These are phyloP conservation scores for Trichonephila clavata DNA, from an alignment of 1,140 invertebrate species.

Conservation along the genomic window DNA sequence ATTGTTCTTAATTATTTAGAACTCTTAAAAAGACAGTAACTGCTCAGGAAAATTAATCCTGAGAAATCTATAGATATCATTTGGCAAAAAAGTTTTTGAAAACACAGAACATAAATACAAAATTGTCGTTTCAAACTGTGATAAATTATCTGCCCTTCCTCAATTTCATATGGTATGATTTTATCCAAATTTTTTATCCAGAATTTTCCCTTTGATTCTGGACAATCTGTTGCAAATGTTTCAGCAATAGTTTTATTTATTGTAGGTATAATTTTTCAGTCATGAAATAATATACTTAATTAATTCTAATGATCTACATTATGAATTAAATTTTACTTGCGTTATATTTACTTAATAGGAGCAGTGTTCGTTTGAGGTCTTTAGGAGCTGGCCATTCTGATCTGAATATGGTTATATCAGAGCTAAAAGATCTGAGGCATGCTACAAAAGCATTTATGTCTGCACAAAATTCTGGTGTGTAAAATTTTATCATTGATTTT, in stretches of 20 bases:
- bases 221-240: not conserved
- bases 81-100: no score
- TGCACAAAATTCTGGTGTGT: slow-evolving; percentile 81
- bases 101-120: no score
- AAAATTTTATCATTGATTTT: not conserved
- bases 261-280: not conserved
- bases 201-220: not conserved
- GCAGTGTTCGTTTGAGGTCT: slow-evolving; percentile 83
- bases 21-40: no score
- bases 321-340: not conserved
- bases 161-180: not conserved
- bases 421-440: slow-evolving; percentile 82
- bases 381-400: slow-evolving; percentile 82
- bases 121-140: no score
- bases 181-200: not conserved
- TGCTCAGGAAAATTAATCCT: no score
- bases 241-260: not conserved
- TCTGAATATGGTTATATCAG: slow-evolving; percentile 83
- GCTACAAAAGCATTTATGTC: slow-evolving; percentile 82
- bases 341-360: slow-evolving; percentile 80
- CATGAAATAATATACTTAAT: not conserved
- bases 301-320: slow-evolving; percentile 1
- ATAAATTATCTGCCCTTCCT: no score
- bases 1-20: no score
- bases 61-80: no score